Percentiles rank a stretch among this genome's conserved stretches.
Conservation (phyloP, 2,888 invertebrate species). For the Alloscopus bannaensis region DNA sequence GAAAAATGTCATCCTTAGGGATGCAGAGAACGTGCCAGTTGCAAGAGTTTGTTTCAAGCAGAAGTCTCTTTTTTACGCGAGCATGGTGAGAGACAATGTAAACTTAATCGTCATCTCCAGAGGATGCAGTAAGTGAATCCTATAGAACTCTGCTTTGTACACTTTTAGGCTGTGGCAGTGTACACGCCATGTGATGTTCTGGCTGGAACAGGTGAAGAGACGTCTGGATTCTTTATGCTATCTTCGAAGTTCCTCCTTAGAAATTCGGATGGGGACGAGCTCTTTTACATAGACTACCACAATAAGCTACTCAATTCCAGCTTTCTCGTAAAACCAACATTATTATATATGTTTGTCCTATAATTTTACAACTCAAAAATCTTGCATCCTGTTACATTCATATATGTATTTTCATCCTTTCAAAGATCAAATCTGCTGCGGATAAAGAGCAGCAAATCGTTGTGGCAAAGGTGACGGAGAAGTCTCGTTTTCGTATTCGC, state of each 20-base stretch:
- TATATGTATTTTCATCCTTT: no score
- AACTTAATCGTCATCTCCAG: not conserved
- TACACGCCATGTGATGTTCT: constrained; percentile 65
- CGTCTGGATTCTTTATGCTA: constrained; percentile 54
- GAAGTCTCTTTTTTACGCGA: constrained; percentile 57
- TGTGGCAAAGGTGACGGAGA: constrained; percentile 60
- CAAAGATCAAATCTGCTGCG: constrained; percentile 55
- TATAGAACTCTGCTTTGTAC: no score
- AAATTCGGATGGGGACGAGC: constrained; percentile 67
- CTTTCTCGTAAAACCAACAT: constrained; percentile 31
- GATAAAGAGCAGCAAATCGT: constrained; percentile 18
- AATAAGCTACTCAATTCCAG: constrained; percentile 47
- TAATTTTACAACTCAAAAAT: not conserved
- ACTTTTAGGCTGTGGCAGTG: constrained; percentile 65
- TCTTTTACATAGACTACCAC: constrained; percentile 62
- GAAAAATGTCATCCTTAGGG: constrained; percentile 68
- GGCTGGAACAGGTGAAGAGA: constrained; percentile 67
- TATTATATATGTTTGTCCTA: not conserved
- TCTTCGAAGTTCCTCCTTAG: constrained; percentile 65
- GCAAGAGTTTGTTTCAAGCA: constrained; percentile 70
- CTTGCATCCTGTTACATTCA: constrained; percentile 1
- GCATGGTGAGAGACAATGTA: constrained; percentile 56
- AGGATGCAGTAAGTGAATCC: no score
- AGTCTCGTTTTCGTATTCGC: constrained; percentile 48
- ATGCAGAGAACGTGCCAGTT: constrained; percentile 58